Evolutionary conservation across 2,797 vertebrate genomes (phyloP), one percentile per base, ranked within the genome.

Genomic region (Rhyacichthys aspro): DNA sequence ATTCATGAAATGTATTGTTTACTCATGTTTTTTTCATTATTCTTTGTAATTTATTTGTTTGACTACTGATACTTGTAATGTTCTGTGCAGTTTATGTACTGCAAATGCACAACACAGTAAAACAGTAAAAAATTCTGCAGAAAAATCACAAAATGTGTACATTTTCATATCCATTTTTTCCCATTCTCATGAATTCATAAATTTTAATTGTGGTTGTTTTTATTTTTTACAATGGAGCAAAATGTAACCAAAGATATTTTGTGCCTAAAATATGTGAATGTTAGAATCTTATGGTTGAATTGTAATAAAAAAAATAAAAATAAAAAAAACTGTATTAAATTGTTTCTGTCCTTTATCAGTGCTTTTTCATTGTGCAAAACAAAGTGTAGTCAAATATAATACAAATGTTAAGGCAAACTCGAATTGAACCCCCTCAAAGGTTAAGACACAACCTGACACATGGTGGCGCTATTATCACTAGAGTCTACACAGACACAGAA

Each of bases 11-110:
- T 70, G 59, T 64, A 11, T 62, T 55, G 17, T 56, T 64, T 66
- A 71, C 38, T 67, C 70, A 63, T 43, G 9, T 61, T 34, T 81
- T 78, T 82, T 43, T 79, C 81, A 70, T 58, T 82, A 74, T 72
- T 85, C 41, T 86, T 43, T 88, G 78, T 91, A 92, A 92, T 92
- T 94, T 95, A 94, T 95, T 90, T 65, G 74, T 93, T 92, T 89
- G 78, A 86, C 92, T 93, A 92, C 88, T 93, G 91, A 90, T 86
- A 92, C 81, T 68, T 90, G 72, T 63, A 72, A 86, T 85, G 89
- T 33, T 55, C 18, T 70, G 19, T 69, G 23, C 68, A 85, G 23
- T 28, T 28, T 28, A 28, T 28, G 23, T 28, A 28, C 23, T 28
- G 23, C 23, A 28, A 28, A 28, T 28, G 23, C 23, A 28, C 23